Conservation (phyloP, 2,888 invertebrate genomes). For the Margaritifera margaritifera region DNA sequence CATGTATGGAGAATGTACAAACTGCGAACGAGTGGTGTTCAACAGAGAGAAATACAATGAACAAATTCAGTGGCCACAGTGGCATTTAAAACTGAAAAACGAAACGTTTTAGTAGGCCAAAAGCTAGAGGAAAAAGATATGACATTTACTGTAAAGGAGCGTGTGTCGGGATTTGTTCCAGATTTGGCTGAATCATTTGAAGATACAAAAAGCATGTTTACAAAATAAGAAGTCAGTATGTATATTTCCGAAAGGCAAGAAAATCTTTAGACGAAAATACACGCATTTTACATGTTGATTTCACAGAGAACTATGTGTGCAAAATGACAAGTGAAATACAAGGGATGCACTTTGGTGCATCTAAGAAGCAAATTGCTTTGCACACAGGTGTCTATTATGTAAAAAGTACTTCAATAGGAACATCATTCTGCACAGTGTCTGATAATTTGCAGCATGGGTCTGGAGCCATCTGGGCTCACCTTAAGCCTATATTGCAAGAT, state of each 20-base stretch:
- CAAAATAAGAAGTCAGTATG: conserved; percentile 12
- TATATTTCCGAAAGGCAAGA: conserved; percentile 6
- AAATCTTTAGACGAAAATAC: conserved; percentile 4
- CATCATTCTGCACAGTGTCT: conserved; percentile 62
- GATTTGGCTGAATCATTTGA: too few relatives aligned
- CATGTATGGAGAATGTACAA: too few relatives aligned
- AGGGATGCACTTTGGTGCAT: conserved; percentile 32
- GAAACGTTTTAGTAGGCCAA: conserved; percentile 10
- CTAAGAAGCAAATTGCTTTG: conserved; percentile 24
- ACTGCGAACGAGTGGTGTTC: too few relatives aligned
- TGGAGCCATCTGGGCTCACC: conserved; percentile 70
- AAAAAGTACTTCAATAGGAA: conserved; percentile 1
- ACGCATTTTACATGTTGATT: conserved; percentile 27
- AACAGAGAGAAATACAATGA: too few relatives aligned
- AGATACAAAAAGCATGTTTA: conserved; percentile 7
- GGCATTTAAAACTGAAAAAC: too few relatives aligned
- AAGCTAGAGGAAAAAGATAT: conserved; percentile 6
- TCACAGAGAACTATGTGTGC: conserved; percentile 28
- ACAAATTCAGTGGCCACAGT: too few relatives aligned
- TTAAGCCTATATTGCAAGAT: conserved; percentile 56
- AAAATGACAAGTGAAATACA: conserved; percentile 28
- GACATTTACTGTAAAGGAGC: conserved; percentile 7
- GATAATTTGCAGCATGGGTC: conserved; percentile 64
- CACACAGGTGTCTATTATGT: conserved; percentile 30
- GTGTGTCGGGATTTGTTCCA: too few relatives aligned